Base-by-base conservation (phyloP, 2,888 invertebrate species). In the Hanleya hanleyi region DNA sequence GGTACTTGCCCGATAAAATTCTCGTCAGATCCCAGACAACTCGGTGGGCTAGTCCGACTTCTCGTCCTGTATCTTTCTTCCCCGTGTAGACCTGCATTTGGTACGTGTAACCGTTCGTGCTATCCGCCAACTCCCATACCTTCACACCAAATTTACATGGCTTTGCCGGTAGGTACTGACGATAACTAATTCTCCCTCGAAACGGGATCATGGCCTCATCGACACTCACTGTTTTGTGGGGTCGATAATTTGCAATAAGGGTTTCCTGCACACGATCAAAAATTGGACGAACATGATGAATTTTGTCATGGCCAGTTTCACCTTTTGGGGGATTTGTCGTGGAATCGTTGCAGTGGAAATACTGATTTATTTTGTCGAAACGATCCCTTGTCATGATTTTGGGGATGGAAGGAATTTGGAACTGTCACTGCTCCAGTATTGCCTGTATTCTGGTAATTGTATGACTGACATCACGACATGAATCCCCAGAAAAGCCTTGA, bases 11-110 rank as follows among this genome's bases (percentile, higher is more conserved):
- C n/a, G 18, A 18, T 15, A 57, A 47, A 32, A 32, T 35, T 7
- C 41, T 1, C 32, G 47, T 38, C 1, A 71, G 51, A 37, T 71
- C 71, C 22, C 26, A 15, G 6, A 70, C 70, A 22, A 70, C 70
- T 6, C 50, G 18, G 29, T 15, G 9, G 1, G 38, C 38, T 15
- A 70, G 36, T 49, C 38, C 15, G 35, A 33, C 18, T 36, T 70
- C 65, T 12, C n/a, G n/a, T 9, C 3, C 7, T 4, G 7, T 32
- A 37, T 38, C 38, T 38, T 15, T 38, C 32, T 18, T 66, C 35
- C 66, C 66, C 15, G 38, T 33, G 29, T 66, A 66, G 4, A 66
- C 38, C 37, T 66, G 66, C 9, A 66, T 22, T 38, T 37, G n/a
- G 22, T 66, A 38, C 18, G 37, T 29, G 37, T 66, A 66, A 15